Evolutionary conservation across 2,888 invertebrate genomes (phyloP).

Genomic region (Laothoe populi): DNA sequence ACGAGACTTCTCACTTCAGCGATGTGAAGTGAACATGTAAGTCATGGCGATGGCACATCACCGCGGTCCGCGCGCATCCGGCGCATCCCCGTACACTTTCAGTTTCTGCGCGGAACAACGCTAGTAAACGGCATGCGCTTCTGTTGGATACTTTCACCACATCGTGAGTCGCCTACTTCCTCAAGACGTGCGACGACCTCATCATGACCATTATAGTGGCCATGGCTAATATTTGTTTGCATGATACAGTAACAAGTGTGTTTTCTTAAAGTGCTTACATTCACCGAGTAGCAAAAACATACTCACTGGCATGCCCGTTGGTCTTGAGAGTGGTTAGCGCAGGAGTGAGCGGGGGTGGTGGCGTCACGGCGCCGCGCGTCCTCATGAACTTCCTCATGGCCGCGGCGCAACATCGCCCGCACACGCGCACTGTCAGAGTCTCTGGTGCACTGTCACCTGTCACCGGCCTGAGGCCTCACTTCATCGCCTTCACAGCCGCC

Average conservation of each 20-base stretch:
- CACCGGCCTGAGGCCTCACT: no score
- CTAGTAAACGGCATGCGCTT: neutral
- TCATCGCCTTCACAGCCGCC: neutral
- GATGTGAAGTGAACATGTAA: neutral
- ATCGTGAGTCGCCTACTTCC: neutral
- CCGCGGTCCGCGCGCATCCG: neutral
- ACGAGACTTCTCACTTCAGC: neutral
- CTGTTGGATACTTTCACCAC: neutral
- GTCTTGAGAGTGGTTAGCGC: constrained; percentile 32
- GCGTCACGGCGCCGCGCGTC: constrained; percentile 50
- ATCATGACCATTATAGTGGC: no score
- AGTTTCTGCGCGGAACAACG: neutral
- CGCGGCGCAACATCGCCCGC: constrained; percentile 13
- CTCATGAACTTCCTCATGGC: constrained; percentile 70
- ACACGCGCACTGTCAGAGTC: neutral
- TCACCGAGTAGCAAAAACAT: constrained; percentile 25
- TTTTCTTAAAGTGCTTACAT: no score
- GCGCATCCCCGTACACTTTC: neutral
- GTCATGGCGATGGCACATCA: neutral
- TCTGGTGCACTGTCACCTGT: neutral
- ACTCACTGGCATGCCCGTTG: constrained; percentile 56
- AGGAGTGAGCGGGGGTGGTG: constrained; percentile 30
- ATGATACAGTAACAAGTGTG: no score
- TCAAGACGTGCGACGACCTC: neutral
- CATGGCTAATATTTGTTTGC: no score